These are phyloP conservation scores for Gasterosteus aculeatus DNA, from an alignment of 2,113 vertebrate species.

Conservation along the genomic window DNA sequence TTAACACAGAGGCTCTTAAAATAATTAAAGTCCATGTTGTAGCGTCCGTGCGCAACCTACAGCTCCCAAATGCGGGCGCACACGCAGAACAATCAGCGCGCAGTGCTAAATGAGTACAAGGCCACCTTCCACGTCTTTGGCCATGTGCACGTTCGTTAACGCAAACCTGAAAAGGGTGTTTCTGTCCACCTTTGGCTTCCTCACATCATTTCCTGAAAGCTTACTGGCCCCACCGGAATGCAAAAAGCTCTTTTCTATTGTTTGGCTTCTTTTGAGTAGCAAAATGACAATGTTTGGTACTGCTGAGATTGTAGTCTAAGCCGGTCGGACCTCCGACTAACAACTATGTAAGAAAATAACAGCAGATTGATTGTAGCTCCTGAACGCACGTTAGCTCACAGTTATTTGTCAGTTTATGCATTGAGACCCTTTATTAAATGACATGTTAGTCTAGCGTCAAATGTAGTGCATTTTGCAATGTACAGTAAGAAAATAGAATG, in stretches of 20 bases:
- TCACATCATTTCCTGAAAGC: neutral
- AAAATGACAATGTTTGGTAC: neutral
- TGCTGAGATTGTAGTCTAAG: neutral
- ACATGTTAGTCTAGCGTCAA: neutral
- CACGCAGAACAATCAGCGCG: constrained; percentile 6
- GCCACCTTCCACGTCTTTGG: constrained; percentile 23
- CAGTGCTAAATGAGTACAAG: constrained; percentile 4
- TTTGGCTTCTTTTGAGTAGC: neutral
- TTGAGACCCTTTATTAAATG: neutral
- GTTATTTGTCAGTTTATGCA: neutral
- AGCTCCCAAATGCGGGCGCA: constrained; percentile 26
- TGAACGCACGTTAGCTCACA: neutral
- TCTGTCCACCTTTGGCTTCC: neutral
- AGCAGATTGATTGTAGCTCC: neutral
- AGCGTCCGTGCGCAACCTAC: constrained; percentile 53
- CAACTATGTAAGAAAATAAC: neutral
- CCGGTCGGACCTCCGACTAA: neutral
- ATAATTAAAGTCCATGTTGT: constrained; percentile 83
- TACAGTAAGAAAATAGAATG: neutral
- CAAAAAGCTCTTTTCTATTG: neutral
- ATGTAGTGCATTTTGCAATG: neutral
- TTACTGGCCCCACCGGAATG: neutral
- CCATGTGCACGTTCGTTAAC: neutral
- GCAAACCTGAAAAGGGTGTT: neutral
- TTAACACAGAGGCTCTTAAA: constrained; percentile 75